A percentile compares a stretch with the other conserved stretches of the same genome.
Conservation (phyloP, 2,888 invertebrate genomes). For the Cerceris ruficornis region DNA sequence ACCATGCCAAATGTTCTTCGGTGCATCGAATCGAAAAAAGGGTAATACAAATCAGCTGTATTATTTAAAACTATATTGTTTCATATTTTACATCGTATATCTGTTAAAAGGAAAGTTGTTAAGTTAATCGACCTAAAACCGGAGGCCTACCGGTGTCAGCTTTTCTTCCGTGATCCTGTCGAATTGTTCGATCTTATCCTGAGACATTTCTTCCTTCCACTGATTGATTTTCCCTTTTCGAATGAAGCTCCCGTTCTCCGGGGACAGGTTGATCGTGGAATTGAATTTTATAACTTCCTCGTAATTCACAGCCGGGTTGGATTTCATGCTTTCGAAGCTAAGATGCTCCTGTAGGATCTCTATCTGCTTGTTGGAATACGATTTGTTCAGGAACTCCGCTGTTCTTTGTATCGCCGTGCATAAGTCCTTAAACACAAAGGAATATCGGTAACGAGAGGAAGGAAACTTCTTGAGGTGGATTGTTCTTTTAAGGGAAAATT, state of each 20-base stretch:
- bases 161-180: constrained; percentile 81
- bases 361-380: constrained; percentile 75
- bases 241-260: constrained; percentile 81
- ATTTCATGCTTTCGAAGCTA: constrained; percentile 84
- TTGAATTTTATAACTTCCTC: constrained; percentile 79
- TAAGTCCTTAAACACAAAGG: constrained; percentile 78
- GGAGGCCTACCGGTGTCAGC: background rate
- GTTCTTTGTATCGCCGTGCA: constrained; percentile 79
- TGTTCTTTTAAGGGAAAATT: background rate
- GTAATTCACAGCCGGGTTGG: constrained; percentile 84
- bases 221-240: constrained; percentile 82
- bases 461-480: background rate
- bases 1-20: constrained; percentile 60
- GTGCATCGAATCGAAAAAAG: constrained; percentile 29
- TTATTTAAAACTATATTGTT: too few relatives aligned
- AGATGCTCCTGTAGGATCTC: constrained; percentile 81
- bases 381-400: constrained; percentile 80
- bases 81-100: background rate
- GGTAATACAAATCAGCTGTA: background rate
- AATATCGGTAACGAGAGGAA: background rate
- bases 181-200: constrained; percentile 79
- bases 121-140: background rate
- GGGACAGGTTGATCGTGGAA: constrained; percentile 76
- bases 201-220: constrained; percentile 79
- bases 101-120: background rate